phyloP scores from a whole-genome alignment of 2,113 vertebrate species.

The Oreocharis arfaki region DNA sequence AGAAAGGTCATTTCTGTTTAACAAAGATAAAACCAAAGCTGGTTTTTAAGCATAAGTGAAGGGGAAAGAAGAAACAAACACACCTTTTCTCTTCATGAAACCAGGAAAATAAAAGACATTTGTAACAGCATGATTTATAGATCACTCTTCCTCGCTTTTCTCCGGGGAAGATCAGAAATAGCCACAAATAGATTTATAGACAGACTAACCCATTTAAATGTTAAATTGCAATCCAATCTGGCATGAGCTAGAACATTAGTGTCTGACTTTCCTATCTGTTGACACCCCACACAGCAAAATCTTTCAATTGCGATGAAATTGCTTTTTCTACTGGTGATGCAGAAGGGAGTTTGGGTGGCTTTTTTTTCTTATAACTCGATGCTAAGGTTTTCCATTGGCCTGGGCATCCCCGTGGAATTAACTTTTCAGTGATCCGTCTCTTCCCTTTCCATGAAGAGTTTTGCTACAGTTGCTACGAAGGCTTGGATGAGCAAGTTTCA shows the following conservation, averaged over 20 bases:
- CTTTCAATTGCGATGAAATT: not conserved
- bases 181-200: not conserved
- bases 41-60: not conserved
- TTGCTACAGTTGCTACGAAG: not conserved
- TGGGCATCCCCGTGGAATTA: not conserved
- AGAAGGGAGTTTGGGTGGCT: not conserved
- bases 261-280: not conserved
- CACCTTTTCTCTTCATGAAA: not conserved
- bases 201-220: conserved; percentile 1
- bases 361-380: accelerated
- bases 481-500: not conserved
- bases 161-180: not conserved
- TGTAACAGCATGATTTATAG: not conserved
- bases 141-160: not conserved
- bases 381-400: not conserved
- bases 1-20: conserved; percentile 36
- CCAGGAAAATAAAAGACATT: not conserved
- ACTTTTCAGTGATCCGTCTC: not conserved
- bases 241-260: not conserved
- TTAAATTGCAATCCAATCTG: conserved; percentile 1
- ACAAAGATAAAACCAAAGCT: conserved; percentile 27
- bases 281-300: not conserved
- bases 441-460: not conserved
- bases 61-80: not conserved
- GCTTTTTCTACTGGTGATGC: not conserved